These are phyloP conservation scores for Cyrtodaria siliqua DNA, from an alignment of 2,888 invertebrate genomes.

Conservation along the genomic window DNA sequence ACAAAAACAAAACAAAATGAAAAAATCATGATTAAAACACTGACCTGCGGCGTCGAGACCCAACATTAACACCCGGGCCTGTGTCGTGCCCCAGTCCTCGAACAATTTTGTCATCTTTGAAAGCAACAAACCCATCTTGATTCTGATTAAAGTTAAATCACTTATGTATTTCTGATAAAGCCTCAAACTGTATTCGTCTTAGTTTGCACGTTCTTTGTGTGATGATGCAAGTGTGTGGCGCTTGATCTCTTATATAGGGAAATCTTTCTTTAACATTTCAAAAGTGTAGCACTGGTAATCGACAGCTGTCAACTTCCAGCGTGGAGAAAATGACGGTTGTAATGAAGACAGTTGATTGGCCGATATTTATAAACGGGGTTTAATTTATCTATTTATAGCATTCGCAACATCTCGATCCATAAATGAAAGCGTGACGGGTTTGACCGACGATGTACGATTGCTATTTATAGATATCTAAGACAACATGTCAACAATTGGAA, in stretches of 20 bases:
- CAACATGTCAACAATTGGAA: too few relatives aligned
- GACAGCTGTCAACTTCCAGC: constrained; percentile 3
- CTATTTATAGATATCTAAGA: too few relatives aligned
- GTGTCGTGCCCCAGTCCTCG: constrained; percentile 50
- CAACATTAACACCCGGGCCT: constrained; percentile 81
- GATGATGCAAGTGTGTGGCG: background rate
- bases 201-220: too few relatives aligned
- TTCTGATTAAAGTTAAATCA: background rate
- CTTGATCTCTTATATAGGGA: background rate
- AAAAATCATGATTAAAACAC: too few relatives aligned
- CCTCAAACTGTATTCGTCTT: too few relatives aligned
- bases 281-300: background rate
- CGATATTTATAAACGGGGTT: too few relatives aligned
- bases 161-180: too few relatives aligned
- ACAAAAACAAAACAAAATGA: too few relatives aligned
- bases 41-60: constrained; percentile 84
- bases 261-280: background rate
- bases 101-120: constrained; percentile 39
- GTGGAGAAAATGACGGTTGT: constrained; percentile 5
- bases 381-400: too few relatives aligned
- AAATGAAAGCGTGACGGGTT: too few relatives aligned
- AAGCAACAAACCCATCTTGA: constrained; percentile 43
- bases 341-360: background rate
- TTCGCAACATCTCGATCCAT: too few relatives aligned
- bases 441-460: too few relatives aligned